Percentiles rank a stretch among this genome's conserved stretches.
These are phyloP conservation scores for Polia nebulosa DNA, from an alignment of 2,888 invertebrate species.

Conservation along the genomic window DNA sequence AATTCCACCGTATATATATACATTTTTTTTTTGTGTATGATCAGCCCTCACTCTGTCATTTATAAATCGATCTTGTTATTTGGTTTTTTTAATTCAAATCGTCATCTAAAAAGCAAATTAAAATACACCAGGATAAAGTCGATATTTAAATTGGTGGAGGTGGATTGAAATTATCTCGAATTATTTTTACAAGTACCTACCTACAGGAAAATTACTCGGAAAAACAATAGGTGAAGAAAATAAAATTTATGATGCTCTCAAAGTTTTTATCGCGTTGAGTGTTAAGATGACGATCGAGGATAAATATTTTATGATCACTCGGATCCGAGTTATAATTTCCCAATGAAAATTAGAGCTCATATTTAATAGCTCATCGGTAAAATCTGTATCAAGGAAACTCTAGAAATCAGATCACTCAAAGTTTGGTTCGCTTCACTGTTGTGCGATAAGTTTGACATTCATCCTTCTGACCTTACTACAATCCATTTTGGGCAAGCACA, in stretches of 20 bases:
- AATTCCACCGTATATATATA: no score
- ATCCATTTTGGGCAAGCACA: no score
- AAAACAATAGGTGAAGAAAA: slow-evolving; percentile 23
- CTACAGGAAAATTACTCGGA: background rate
- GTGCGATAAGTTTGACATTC: background rate
- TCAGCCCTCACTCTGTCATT: no score
- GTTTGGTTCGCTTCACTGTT: background rate
- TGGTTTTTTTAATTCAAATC: no score
- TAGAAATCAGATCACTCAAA: background rate
- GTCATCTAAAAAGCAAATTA: no score
- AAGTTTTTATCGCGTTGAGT: slow-evolving; percentile 29
- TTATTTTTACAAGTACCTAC: no score
- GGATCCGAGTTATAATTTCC: slow-evolving; percentile 18
- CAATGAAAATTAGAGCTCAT: slow-evolving; percentile 26
- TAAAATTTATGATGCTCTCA: slow-evolving; percentile 33
- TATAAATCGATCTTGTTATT: no score
- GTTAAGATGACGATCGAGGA: slow-evolving; percentile 28
- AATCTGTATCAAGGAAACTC: background rate
- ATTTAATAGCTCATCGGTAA: background rate
- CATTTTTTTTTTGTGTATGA: no score
- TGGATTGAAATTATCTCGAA: no score
- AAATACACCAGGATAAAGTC: no score
- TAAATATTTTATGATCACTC: slow-evolving; percentile 45
- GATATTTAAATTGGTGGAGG: no score
- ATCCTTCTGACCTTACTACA: background rate